Evolutionary conservation across 2,797 vertebrate species (phyloP).

Genomic region (Gymnothorax javanicus): DNA sequence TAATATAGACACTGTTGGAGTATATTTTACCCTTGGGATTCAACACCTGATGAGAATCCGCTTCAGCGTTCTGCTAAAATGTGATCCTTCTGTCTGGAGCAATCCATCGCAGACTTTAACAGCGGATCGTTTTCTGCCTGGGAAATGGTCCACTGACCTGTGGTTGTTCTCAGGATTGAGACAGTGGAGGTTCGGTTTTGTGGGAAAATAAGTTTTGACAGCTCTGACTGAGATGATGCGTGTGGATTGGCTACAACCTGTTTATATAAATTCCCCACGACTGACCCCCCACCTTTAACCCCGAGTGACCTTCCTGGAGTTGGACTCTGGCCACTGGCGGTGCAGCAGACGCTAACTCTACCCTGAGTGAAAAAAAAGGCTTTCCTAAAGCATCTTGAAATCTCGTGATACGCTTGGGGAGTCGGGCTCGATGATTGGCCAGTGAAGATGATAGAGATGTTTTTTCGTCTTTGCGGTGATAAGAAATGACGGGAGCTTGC

Average conservation of each 20-base stretch:
- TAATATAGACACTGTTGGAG: background rate
- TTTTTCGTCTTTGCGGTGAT: background rate
- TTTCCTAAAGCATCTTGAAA: background rate
- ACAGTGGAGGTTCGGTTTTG: background rate
- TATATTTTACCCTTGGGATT: background rate
- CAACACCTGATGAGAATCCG: background rate
- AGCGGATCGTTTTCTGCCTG: background rate
- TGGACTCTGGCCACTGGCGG: background rate
- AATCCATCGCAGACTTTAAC: background rate
- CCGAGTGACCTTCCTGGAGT: background rate
- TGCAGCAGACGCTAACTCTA: background rate
- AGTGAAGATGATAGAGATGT: background rate
- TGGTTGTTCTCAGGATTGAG: background rate
- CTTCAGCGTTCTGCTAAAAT: background rate
- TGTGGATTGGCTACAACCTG: background rate
- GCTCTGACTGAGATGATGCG: background rate
- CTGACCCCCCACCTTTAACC: slow-evolving; percentile 9
- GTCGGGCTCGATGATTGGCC: background rate
- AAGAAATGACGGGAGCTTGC: background rate
- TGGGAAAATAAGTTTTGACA: background rate
- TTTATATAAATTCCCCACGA: background rate
- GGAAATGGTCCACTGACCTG: background rate
- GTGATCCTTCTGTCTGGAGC: background rate
- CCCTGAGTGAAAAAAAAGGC: background rate
- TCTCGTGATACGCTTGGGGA: background rate